These are phyloP conservation scores for Melanotus villosus DNA, from an alignment of 2,888 invertebrate species.

Conservation along the genomic window DNA sequence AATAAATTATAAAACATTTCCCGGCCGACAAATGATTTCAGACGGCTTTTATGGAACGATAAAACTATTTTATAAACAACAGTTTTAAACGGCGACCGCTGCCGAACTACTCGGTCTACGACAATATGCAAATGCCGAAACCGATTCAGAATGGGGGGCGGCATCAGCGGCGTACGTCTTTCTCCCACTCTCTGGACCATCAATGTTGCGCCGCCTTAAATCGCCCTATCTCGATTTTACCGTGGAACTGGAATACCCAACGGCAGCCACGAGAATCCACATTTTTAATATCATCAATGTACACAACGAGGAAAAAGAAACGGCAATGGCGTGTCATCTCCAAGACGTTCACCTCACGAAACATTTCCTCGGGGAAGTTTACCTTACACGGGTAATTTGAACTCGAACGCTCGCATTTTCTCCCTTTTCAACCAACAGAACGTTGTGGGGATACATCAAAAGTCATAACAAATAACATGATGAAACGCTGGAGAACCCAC, in stretches of 20 bases:
- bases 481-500: too few relatives aligned
- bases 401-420: too few relatives aligned
- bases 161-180: slow-evolving; percentile 20
- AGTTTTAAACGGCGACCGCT: slow-evolving; percentile 31
- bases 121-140: slow-evolving; percentile 39
- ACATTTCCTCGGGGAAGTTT: too few relatives aligned
- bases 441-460: too few relatives aligned
- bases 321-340: not conserved
- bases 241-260: slow-evolving; percentile 21
- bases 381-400: too few relatives aligned
- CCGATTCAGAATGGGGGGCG: slow-evolving; percentile 35
- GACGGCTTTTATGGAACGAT: slow-evolving; percentile 43
- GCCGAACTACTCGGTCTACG: slow-evolving; percentile 36
- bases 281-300: not conserved
- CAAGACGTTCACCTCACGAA: not conserved
- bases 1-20: slow-evolving; percentile 39
- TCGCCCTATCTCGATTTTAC: slow-evolving; percentile 25
- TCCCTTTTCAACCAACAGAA: too few relatives aligned
- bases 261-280: not conserved
- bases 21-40: slow-evolving; percentile 29
- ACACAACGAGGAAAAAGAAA: not conserved
- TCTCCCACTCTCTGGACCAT: slow-evolving; percentile 30
- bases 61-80: slow-evolving; percentile 47
- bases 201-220: slow-evolving; percentile 41
- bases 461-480: too few relatives aligned